A percentile compares a stretch with the other conserved stretches of the same genome.
Evolutionary conservation across 1,140 invertebrate species (phyloP).

Genomic region (Papilio machaon): DNA sequence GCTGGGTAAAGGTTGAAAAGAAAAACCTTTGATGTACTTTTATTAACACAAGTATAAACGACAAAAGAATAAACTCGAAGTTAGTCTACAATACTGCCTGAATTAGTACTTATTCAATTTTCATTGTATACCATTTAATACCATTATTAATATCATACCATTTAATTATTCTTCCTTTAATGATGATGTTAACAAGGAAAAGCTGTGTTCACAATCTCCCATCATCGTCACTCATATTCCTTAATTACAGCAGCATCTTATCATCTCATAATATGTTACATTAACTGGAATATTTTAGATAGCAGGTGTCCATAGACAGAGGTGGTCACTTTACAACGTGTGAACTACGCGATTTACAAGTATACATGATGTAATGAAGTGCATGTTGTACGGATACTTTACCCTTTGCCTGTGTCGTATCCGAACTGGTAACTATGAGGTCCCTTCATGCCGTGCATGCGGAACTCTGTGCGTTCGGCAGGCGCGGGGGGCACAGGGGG

Average conservation of each 20-base stretch:
- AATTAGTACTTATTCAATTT: no score
- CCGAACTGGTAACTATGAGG: slow-evolving; percentile 94
- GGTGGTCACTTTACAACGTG: no score
- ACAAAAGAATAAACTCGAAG: neutral
- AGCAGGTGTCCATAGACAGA: no score
- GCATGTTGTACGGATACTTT: slow-evolving; percentile 57
- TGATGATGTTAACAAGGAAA: no score
- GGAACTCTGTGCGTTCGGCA: slow-evolving; percentile 79
- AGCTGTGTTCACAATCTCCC: no score
- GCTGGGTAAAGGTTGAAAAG: neutral
- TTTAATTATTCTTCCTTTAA: neutral
- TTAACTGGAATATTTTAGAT: no score
- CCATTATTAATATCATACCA: no score
- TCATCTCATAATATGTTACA: no score
- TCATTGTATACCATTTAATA: neutral
- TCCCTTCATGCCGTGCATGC: slow-evolving; percentile 88
- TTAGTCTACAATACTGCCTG: neutral
- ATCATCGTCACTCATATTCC: no score
- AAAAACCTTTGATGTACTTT: slow-evolving; percentile 17
- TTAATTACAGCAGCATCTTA: no score
- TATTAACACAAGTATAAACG: neutral
- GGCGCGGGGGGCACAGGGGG: slow-evolving; percentile 49
- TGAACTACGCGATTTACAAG: no score
- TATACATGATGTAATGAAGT: no score
- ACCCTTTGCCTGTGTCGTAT: slow-evolving; percentile 93